Evolutionary conservation across 2,113 vertebrate species (phyloP).

Genomic region (Heteronetta atricapilla): DNA sequence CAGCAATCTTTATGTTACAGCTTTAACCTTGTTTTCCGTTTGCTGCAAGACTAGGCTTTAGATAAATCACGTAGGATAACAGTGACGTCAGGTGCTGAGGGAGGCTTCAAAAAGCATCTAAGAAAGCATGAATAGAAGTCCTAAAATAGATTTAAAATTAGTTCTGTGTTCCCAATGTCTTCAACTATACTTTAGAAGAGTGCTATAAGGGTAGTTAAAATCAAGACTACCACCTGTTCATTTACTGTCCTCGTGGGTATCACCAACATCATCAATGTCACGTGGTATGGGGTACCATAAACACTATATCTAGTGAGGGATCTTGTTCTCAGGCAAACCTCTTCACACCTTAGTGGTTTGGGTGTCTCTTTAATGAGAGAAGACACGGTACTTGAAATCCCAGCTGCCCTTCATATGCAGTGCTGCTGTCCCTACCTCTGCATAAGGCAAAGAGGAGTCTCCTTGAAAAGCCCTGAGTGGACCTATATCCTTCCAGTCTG

Average conservation of each 20-base stretch:
- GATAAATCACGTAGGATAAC: neutral
- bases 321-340: neutral
- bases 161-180: neutral
- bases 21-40: neutral
- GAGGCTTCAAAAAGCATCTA: neutral
- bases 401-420: neutral
- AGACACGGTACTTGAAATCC: neutral
- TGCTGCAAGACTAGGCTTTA: neutral
- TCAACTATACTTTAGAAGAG: neutral
- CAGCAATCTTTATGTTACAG: neutral
- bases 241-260: neutral
- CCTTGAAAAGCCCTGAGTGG: neutral
- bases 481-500: neutral
- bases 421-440: rapidly evolving
- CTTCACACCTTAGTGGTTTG: neutral
- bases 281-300: neutral
- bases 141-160: neutral
- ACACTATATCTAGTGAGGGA: neutral
- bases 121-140: neutral
- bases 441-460: neutral
- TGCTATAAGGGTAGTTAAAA: neutral
- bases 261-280: neutral
- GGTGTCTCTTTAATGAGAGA: neutral
- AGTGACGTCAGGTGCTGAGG: neutral
- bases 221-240: neutral